Conservation (phyloP, 2,113 vertebrate species). For the Ahaetulla prasina region DNA sequence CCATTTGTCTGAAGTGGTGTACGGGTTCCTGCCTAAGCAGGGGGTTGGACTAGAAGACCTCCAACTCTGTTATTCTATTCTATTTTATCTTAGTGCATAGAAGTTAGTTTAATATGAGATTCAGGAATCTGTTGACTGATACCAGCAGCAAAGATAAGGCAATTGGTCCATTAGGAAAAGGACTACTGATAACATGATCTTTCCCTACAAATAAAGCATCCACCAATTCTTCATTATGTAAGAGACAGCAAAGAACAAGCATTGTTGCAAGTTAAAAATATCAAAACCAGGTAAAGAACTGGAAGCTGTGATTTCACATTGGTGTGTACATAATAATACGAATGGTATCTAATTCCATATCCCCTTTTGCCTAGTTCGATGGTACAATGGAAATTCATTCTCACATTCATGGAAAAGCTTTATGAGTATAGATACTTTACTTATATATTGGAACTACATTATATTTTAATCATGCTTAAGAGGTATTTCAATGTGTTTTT, state of each 20-base stretch:
- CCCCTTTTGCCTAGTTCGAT: not conserved
- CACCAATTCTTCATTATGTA: not conserved
- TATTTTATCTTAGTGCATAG: not conserved
- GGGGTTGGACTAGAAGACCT: too few species aligned
- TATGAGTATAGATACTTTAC: not conserved
- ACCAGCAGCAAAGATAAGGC: not conserved
- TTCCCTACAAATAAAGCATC: not conserved
- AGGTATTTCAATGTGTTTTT: not conserved
- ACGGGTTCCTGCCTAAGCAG: too few species aligned
- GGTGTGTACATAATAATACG: not conserved
- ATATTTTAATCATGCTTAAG: not conserved
- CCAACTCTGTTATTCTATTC: too few species aligned
- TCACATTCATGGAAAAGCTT: not conserved
- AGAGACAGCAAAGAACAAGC: not conserved
- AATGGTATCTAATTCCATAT: not conserved
- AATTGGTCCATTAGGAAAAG: not conserved
- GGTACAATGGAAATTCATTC: not conserved
- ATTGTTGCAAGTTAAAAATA: not conserved
- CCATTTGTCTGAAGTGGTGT: too few species aligned
- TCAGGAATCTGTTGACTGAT: not conserved
- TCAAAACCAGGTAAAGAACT: not conserved
- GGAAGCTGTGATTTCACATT: not conserved
- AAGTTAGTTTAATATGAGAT: not conserved
- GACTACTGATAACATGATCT: not conserved
- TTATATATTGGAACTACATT: not conserved